Evolutionary conservation across 1,140 invertebrate genomes (phyloP).

Genomic region (Dysdera silvatica): DNA sequence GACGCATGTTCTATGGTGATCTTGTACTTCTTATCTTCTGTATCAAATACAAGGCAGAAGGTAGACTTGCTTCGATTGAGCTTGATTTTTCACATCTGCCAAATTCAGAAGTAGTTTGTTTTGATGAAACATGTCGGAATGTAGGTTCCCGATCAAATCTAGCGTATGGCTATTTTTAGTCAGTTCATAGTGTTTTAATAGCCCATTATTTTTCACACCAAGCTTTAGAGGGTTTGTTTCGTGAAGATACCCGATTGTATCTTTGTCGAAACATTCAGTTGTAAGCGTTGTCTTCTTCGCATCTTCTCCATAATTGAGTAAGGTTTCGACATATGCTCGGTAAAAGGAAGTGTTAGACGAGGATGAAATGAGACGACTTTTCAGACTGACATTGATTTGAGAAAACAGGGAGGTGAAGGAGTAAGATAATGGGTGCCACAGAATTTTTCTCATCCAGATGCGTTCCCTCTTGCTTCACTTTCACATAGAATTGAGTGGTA

Average conservation of each 20-base stretch:
- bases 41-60: neutral
- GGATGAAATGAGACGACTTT: neutral
- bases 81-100: neutral
- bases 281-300: neutral
- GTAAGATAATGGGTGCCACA: neutral
- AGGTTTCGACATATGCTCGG: neutral
- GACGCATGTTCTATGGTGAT: neutral
- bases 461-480: neutral
- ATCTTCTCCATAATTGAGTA: neutral
- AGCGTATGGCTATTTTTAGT: neutral
- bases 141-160: neutral
- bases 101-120: neutral
- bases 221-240: too few species aligned
- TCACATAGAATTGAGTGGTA: neutral
- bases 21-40: neutral
- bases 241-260: too few species aligned
- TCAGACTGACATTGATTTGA: slow-evolving; percentile 1
- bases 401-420: neutral
- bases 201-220: neutral
- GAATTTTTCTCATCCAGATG: neutral
- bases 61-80: neutral
- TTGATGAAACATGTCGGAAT: neutral
- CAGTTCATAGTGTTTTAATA: neutral
- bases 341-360: neutral
- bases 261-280: slow-evolving; percentile 1